Percentiles rank a stretch among this genome's conserved stretches.
These are phyloP conservation scores for Lepidothrix coronata DNA, from an alignment of 2,113 vertebrate genomes.

Conservation along the genomic window DNA sequence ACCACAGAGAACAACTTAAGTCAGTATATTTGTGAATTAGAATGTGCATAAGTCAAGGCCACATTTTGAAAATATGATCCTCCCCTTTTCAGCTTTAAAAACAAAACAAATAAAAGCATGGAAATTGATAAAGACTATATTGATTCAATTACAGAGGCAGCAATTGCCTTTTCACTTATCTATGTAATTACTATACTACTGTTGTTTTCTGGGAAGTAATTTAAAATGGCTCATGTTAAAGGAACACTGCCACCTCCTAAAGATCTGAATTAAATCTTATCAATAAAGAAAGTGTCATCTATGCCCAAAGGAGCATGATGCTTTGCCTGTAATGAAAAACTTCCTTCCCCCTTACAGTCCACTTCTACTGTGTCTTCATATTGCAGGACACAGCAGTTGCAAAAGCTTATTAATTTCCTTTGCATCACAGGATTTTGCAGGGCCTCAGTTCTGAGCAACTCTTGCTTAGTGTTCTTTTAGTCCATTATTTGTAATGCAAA, in stretches of 20 bases:
- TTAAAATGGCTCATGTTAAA: conserved; percentile 44
- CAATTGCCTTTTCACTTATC: background rate
- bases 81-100: conserved; percentile 19
- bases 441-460: background rate
- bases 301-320: background rate
- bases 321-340: background rate
- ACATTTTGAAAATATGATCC: background rate
- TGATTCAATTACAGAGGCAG: background rate
- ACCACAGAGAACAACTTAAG: background rate
- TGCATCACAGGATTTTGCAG: background rate
- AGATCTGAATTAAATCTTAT: conserved; percentile 43
- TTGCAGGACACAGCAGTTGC: background rate
- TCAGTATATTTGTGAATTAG: background rate
- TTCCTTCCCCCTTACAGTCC: background rate
- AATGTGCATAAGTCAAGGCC: background rate
- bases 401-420: conserved; percentile 44
- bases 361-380: background rate
- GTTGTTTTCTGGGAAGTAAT: conserved; percentile 35
- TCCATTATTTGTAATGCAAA: conserved; percentile 12
- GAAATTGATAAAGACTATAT: conserved; percentile 42
- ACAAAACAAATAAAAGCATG: conserved; percentile 23
- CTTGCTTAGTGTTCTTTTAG: background rate
- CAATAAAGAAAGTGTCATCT: background rate
- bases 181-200: conserved; percentile 10
- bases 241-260: background rate